Base-by-base conservation (phyloP, 2,888 invertebrate genomes). In the Doris montereyensis region DNA sequence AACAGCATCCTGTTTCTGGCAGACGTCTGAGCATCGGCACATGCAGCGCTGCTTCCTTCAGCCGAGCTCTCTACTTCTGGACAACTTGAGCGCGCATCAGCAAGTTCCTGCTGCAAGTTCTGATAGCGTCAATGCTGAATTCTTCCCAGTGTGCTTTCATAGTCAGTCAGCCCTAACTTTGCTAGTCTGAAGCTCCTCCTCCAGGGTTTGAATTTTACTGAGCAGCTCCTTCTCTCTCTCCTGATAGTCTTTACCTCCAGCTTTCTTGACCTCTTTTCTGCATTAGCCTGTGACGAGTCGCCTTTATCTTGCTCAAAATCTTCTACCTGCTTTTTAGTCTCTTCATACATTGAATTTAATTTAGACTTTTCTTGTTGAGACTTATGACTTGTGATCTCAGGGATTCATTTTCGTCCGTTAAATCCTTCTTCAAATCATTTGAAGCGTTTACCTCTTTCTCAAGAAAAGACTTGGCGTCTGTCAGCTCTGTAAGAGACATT, bases 21-120 rank as follows among this genome's bases (percentile, higher is more conserved):
- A n/a, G n/a, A n/a, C n/a, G n/a, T n/a, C n/a, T n/a, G n/a, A n/a
- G n/a, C n/a, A n/a, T n/a, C n/a, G n/a, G n/a, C n/a, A n/a, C n/a
- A n/a, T n/a, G n/a, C 28, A 65, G 24, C 67, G 26, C n/a, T 10
- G 13, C 28, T 13, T 4, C 10, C 10, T 1, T 68, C 52, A 58
- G 35, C n/a, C n/a, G 78, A 34, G 4, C 41, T 30, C 57, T 78
- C 78, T 17, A 78, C 13, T 32, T 79, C 79, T 34, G 75, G 70
- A 3, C 75, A 52, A 52, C 60, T 79, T 41, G 70, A 74, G 34
- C 68, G 68, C 4, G 65, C 24, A n/a, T 79, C 75, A n/a, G 75
- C 70, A 58, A 79, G 30, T n/a, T 79, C 79, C 28, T 79, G 79
- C 32, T 79, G 68, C 13, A 79, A 41, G 24, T 75, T 79, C 52